Base-by-base conservation (phyloP, 2,113 vertebrate species). In the human (Homo sapiens) region DNA sequence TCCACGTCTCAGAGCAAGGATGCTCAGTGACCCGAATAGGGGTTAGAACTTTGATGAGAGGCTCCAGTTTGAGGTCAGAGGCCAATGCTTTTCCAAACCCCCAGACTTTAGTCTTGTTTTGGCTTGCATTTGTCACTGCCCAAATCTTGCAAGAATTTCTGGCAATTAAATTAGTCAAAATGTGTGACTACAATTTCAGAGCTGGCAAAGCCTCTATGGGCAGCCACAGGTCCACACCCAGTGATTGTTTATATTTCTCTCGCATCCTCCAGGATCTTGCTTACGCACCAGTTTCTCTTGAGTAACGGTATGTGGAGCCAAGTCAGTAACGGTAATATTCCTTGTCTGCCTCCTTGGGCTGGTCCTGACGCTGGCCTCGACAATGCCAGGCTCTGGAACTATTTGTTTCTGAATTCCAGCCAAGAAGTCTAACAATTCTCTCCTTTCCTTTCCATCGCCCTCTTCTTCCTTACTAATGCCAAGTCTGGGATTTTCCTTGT, bases 371-470 rank as follows among this genome's bases (percentile, higher is more conserved):
- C 85, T 52, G 85, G 91, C 80, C 70, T 78, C 1, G 40, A 97
- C 96, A 97, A 91, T 95, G 96, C 96, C 97, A 95, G 97, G 80
- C 96, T 90, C 32, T 22, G 95, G 96, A 98, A 98, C 95, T 97
- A 93, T 97, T 97, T 98, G 96, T 96, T 97, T 98, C 95, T 98
- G 97, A 97, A 85, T 92, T 90, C 50, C 82, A 89, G 97, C 96
- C 98, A 98, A 98, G 96, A 97, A 97, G 92, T 88, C 95, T 76
- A 97, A 98, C 97, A 98, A 96, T 98, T 92, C 96, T 96, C 89
- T 97, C 94, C 89, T 95, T 98, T 97, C 98, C 97, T 97, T 92
- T 95, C 90, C 91, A 57, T 85, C 1, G 90, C 97, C 96, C 76
- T 93, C 89, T 97, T 97, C 97, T 97, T 92, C 97, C 96, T 90